These are phyloP conservation scores for Ellobium chinense DNA, from an alignment of 2,888 invertebrate genomes.

Conservation along the genomic window DNA sequence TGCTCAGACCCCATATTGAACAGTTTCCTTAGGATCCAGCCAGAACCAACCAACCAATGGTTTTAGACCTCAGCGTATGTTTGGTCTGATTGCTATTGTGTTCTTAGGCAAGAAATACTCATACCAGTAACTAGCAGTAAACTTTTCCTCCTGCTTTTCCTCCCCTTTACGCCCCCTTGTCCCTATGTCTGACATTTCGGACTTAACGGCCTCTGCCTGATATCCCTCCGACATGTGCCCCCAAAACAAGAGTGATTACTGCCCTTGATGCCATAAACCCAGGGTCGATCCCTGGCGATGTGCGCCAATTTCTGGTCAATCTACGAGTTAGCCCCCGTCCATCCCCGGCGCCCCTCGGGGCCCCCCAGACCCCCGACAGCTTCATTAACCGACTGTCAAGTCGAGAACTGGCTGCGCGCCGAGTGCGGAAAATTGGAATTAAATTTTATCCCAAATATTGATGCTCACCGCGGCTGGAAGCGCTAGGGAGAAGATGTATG, in stretches of 20 bases:
- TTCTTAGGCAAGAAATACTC: too few relatives aligned
- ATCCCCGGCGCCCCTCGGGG: constrained; percentile 22
- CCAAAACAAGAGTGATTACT: constrained; percentile 40
- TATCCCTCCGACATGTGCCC: constrained; percentile 10
- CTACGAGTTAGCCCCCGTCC: constrained; percentile 42
- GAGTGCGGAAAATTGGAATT: constrained; percentile 60
- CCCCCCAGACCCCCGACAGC: constrained; percentile 50
- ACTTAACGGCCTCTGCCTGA: constrained; percentile 30
- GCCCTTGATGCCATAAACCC: constrained; percentile 43
- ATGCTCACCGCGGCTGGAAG: constrained; percentile 33
- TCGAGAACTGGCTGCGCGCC: constrained; percentile 55
- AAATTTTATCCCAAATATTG: constrained; percentile 59
- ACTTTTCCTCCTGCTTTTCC: not conserved
- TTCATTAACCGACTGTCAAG: constrained; percentile 58
- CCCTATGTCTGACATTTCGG: constrained; percentile 9
- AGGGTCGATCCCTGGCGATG: constrained; percentile 26
- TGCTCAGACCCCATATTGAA: too few relatives aligned
- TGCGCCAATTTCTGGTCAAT: constrained; percentile 45
- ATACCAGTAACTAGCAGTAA: too few relatives aligned
- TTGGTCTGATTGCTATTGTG: too few relatives aligned
- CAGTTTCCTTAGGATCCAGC: too few relatives aligned
- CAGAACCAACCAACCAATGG: too few relatives aligned
- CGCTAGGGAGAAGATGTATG: constrained; percentile 35
- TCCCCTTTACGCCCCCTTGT: not conserved
- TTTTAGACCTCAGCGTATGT: too few relatives aligned